phyloP scores from a whole-genome alignment of 1,140 invertebrate species.

The Rhagoletis zephyria region DNA sequence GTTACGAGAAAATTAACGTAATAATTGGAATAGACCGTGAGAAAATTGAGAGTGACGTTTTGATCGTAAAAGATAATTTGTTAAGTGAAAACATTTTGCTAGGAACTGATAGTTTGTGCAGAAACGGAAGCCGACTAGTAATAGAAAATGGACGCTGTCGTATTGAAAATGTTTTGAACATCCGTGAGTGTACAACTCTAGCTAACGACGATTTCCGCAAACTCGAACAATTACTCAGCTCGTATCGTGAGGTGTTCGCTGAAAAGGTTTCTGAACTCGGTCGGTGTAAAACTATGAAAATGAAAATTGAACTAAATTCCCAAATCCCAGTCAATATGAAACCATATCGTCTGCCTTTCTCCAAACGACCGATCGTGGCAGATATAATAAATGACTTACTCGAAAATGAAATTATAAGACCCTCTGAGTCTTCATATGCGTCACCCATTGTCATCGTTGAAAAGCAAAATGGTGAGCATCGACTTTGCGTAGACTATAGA shows the following conservation, averaged over 20 bases:
- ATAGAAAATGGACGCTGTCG: slow-evolving; percentile 46
- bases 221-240: not conserved
- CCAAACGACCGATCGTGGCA: not conserved
- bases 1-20: slow-evolving; percentile 1
- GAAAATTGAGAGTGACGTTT: not conserved
- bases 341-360: not conserved
- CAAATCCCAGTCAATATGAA: not conserved
- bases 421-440: no score
- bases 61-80: not conserved
- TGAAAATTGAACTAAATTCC: not conserved
- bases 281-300: not conserved
- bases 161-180: slow-evolving; percentile 10
- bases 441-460: no score
- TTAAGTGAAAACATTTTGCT: slow-evolving; percentile 48
- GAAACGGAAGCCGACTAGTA: slow-evolving; percentile 38
- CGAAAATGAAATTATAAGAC: no score
- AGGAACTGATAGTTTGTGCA: slow-evolving; percentile 45
- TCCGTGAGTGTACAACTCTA: not conserved
- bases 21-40: slow-evolving; percentile 26
- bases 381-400: not conserved
- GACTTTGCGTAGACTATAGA: no score
- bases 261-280: not conserved
- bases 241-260: not conserved
- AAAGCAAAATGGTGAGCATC: no score
- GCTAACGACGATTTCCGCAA: not conserved